Percentiles rank a stretch among this genome's conserved stretches.
Evolutionary conservation across 1,140 invertebrate genomes (phyloP).

Genomic region (Chironomus striatipennis): DNA sequence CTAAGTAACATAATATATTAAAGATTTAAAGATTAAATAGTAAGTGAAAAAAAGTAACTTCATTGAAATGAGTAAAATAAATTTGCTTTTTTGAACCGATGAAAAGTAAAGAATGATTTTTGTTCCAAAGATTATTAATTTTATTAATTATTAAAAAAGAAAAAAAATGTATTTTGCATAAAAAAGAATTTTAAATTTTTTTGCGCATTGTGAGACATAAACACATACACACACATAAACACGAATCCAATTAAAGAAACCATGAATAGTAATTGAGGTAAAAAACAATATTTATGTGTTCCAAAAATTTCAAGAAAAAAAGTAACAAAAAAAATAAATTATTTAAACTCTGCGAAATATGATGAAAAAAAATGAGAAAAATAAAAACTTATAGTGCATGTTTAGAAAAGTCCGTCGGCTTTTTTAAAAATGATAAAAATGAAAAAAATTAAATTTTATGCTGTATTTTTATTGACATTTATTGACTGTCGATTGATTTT

Average conservation of each 20-base stretch:
- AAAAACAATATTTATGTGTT: constrained; percentile 23
- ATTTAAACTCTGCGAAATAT: constrained; percentile 19
- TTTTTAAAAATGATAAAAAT: constrained; percentile 21
- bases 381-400: constrained; percentile 23
- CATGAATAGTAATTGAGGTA: constrained; percentile 17
- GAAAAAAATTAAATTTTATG: constrained; percentile 16
- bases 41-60: background rate
- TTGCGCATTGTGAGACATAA: background rate
- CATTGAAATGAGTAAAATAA: background rate
- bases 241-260: background rate
- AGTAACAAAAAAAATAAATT: background rate
- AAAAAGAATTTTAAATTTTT: background rate
- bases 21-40: background rate
- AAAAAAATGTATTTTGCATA: background rate
- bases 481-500: too few species aligned
- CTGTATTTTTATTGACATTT: too few species aligned
- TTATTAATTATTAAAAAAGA: background rate
- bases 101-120: background rate
- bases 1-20: background rate
- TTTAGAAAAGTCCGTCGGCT: constrained; percentile 23
- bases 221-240: background rate
- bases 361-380: background rate
- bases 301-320: background rate
- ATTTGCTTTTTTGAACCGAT: background rate
- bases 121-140: background rate